Evolutionary conservation across 2,113 vertebrate species (phyloP), one percentile per base, ranked within the genome.

Genomic region (Ibidorhyncha struthersii): DNA sequence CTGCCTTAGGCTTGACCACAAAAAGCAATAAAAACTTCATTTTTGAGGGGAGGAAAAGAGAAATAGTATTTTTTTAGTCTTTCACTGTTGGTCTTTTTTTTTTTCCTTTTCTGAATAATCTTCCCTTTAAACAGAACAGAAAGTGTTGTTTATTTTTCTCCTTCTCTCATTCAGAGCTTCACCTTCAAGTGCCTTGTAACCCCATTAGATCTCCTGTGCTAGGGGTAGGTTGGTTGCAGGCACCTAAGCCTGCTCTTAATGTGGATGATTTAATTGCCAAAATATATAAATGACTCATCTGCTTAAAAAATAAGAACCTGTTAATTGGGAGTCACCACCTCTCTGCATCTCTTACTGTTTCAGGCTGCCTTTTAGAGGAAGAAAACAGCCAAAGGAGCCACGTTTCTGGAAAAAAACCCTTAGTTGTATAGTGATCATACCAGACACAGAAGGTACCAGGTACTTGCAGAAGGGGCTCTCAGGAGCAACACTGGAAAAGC

Each of bases 1-100:
- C 70, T 79, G 85, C 94, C 92, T 91, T 41, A 67, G 96, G 95
- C 87, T 61, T 41, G 85, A 92, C 82, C 74, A 82, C 47, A 8
- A 67, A 88, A 90, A 85, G 92, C 70, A 95, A 90, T 96, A 94
- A 90, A 94, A 92, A 25, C 26, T 94, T 89, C n/a, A 50, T 45
- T 91, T 97, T n/a, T 43, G 19, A 78, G 22, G 45, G 43, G 6
- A 71, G 61, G 41, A 82, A 90, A 71, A 74, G 38, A 92, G 63
- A 78, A 92, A 84, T 29, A 21, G 26, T 17, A 15, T 17, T 77
- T 84, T 85, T 82, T 70, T 16, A 84, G 27, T 20, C 6, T 58
- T 62, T 70, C 30, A n/a, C 5, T 8, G 34, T 16, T 5, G 16
- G n/a, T 25, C 2, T 53, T 25, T 2, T 55, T 81, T 67, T 66